Evolutionary conservation across 2,888 invertebrate species (phyloP).

Genomic region (Iselma pallidipennis): DNA sequence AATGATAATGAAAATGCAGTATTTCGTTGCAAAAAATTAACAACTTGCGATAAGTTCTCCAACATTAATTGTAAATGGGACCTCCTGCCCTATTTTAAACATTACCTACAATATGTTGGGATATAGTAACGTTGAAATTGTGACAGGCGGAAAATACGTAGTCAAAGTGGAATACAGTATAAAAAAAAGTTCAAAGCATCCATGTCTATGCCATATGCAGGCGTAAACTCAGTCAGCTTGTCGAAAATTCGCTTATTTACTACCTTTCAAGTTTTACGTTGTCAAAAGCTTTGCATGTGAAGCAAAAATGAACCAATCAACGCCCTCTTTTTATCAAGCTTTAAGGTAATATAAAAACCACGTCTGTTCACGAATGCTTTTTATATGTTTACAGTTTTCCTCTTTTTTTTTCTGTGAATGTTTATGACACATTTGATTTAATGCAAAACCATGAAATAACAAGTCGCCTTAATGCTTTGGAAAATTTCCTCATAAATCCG

Average conservation of each 20-base stretch:
- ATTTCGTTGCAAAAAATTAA: too few relatives aligned
- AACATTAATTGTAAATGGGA: too few relatives aligned
- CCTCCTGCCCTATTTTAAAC: too few relatives aligned
- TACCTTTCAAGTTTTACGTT: slow-evolving; percentile 47
- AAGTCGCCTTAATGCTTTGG: slow-evolving; percentile 28
- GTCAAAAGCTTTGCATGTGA: slow-evolving; percentile 44
- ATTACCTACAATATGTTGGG: too few relatives aligned
- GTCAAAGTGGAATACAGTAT: slow-evolving; percentile 47
- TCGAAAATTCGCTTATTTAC: slow-evolving; percentile 55
- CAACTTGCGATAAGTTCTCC: too few relatives aligned
- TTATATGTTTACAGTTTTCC: slow-evolving; percentile 34
- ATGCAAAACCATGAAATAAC: slow-evolving; percentile 35
- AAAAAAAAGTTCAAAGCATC: slow-evolving; percentile 52
- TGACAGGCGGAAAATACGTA: slow-evolving; percentile 51
- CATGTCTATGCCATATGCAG: slow-evolving; percentile 48
- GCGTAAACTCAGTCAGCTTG: slow-evolving; percentile 47
- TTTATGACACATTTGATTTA: slow-evolving; percentile 42
- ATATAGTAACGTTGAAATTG: slow-evolving; percentile 28
- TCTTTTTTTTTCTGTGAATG: slow-evolving; percentile 34
- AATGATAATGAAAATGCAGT: too few relatives aligned
- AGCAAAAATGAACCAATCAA: slow-evolving; percentile 51
- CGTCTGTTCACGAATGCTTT: slow-evolving; percentile 33
- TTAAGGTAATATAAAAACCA: slow-evolving; percentile 41
- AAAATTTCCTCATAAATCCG: slow-evolving; percentile 27
- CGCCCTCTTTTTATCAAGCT: slow-evolving; percentile 49